These are phyloP conservation scores for Sebastes matsubarae DNA, from an alignment of 2,797 vertebrate species.

Conservation along the genomic window DNA sequence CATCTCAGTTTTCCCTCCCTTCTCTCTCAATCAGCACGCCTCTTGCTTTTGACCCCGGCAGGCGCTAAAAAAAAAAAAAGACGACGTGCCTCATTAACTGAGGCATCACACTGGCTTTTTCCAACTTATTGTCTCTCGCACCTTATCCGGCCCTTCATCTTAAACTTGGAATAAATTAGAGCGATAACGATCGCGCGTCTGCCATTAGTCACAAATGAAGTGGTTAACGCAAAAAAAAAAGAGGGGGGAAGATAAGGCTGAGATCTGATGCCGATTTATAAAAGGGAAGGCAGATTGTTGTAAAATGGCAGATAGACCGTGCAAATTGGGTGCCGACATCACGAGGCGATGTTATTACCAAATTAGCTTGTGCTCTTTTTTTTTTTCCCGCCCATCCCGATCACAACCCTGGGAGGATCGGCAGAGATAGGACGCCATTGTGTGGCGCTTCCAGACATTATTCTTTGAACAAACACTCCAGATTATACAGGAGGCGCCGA, in stretches of 20 bases:
- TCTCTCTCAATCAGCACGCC: slow-evolving; percentile 65
- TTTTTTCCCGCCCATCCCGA: slow-evolving; percentile 54
- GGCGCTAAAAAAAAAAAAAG: slow-evolving; percentile 38
- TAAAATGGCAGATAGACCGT: slow-evolving; percentile 77
- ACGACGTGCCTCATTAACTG: slow-evolving; percentile 79
- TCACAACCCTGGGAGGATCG: slow-evolving; percentile 51
- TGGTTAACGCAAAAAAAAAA: slow-evolving; percentile 75
- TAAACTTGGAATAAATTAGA: slow-evolving; percentile 82
- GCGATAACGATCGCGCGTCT: slow-evolving; percentile 77
- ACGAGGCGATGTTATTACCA: slow-evolving; percentile 74
- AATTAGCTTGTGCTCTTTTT: slow-evolving; percentile 68
- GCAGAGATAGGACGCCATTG: slow-evolving; percentile 51
- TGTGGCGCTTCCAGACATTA: slow-evolving; percentile 42
- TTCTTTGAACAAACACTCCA: slow-evolving; percentile 72
- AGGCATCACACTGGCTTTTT: slow-evolving; percentile 74
- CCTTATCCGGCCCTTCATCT: slow-evolving; percentile 82
- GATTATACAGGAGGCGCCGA: slow-evolving; percentile 58
- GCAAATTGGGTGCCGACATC: slow-evolving; percentile 80
- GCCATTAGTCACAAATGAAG: slow-evolving; percentile 86
- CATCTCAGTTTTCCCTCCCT: slow-evolving; percentile 55
- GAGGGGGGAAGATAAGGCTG: slow-evolving; percentile 71
- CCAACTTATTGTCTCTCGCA: slow-evolving; percentile 77
- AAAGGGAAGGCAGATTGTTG: slow-evolving; percentile 71
- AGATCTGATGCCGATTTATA: slow-evolving; percentile 80
- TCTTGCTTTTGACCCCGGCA: slow-evolving; percentile 73